Percentiles rank a stretch among this genome's conserved stretches.
Evolutionary conservation across 2,888 invertebrate genomes (phyloP).

Genomic region (Amiota communis): DNA sequence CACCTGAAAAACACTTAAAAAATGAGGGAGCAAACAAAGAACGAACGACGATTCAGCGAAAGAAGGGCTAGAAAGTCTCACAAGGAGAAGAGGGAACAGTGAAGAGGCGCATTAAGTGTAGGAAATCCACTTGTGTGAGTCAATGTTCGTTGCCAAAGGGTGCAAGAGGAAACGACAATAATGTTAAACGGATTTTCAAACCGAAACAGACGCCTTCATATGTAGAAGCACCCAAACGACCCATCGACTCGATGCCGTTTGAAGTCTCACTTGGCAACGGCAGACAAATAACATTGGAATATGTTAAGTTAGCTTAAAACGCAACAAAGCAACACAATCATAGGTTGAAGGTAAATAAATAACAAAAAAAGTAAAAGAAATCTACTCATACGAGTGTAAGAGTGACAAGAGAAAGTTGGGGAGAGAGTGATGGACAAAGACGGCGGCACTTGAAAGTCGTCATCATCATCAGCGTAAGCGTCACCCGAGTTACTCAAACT

Average conservation of each 20-base stretch:
- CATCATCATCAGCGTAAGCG: not conserved
- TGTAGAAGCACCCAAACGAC: not conserved
- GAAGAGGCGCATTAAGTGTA: constrained; percentile 5
- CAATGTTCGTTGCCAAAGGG: not conserved
- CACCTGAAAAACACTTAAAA: constrained; percentile 20
- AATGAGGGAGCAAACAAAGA: not conserved
- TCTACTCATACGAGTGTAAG: no score
- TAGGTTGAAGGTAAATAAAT: not conserved
- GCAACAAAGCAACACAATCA: constrained; percentile 6
- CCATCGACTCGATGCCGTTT: not conserved
- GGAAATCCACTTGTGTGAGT: constrained; percentile 22
- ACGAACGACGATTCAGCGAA: not conserved
- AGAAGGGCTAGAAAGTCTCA: not conserved
- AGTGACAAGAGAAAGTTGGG: not conserved
- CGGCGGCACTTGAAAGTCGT: constrained; percentile 5
- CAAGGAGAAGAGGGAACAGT: not conserved
- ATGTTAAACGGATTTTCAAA: constrained; percentile 19
- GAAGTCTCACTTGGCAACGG: constrained; percentile 4
- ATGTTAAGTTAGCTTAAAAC: not conserved
- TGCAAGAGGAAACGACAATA: constrained; percentile 6
- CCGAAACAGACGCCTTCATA: not conserved
- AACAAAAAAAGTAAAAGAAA: not conserved
- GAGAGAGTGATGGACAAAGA: constrained; percentile 5
- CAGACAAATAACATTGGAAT: not conserved
- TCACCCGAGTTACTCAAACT: not conserved